A percentile compares a stretch with the other conserved stretches of the same genome.
Evolutionary conservation across 2,113 vertebrate genomes (phyloP).

Genomic region (Hippocampus abdominalis): DNA sequence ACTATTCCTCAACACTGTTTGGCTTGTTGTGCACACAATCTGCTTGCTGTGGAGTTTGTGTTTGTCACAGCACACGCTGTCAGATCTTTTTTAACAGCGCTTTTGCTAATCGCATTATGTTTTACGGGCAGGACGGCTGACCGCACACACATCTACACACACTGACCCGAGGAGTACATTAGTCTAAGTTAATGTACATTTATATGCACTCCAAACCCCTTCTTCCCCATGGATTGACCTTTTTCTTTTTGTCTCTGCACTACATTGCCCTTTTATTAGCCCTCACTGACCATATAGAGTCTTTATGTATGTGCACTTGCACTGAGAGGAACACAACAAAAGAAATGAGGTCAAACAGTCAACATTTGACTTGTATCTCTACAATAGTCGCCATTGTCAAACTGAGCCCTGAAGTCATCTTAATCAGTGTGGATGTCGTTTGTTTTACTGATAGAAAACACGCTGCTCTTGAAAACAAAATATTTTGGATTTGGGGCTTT

Average conservation of each 20-base stretch:
- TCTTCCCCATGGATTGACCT: constrained; percentile 31
- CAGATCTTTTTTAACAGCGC: constrained; percentile 4
- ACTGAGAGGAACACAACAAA: constrained; percentile 5
- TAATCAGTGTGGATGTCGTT: too few relatives aligned
- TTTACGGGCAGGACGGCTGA: constrained; percentile 11
- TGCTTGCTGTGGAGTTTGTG: constrained; percentile 31
- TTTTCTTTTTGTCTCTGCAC: constrained; percentile 26
- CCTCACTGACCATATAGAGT: constrained; percentile 20
- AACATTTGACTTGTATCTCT: not conserved
- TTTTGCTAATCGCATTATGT: constrained; percentile 13
- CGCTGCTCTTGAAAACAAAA: too few relatives aligned
- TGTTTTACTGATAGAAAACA: too few relatives aligned
- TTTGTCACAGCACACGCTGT: constrained; percentile 30
- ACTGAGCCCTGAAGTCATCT: not conserved
- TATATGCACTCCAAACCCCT: constrained; percentile 22
- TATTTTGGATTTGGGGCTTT: too few relatives aligned
- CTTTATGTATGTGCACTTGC: constrained; percentile 36
- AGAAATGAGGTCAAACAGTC: not conserved
- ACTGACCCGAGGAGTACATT: not conserved
- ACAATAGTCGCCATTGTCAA: not conserved
- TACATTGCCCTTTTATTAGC: constrained; percentile 33
- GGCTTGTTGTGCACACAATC: constrained; percentile 29
- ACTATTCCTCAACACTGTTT: constrained; percentile 36
- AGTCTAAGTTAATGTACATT: constrained; percentile 1
- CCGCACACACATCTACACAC: constrained; percentile 15